phyloP scores from a whole-genome alignment of 2,888 invertebrate species.

The Himalopsyche anomala region DNA sequence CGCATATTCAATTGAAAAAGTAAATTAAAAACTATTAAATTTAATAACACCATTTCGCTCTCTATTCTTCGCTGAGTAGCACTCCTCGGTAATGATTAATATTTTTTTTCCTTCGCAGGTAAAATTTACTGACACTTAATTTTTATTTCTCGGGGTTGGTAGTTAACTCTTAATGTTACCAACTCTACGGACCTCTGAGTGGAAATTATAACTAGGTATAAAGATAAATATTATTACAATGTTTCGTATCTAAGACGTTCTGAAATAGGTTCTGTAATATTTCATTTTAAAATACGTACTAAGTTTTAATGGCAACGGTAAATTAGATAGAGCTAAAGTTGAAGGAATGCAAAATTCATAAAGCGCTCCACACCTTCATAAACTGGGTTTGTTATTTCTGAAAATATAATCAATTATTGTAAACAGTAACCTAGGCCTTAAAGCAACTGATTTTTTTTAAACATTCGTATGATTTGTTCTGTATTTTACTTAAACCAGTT shows the following conservation, averaged over 20 bases:
- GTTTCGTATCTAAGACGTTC: neutral
- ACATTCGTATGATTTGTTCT: no score
- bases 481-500: no score
- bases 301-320: neutral
- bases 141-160: conserved; percentile 16
- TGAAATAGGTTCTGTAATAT: conserved; percentile 2
- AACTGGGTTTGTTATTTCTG: no score
- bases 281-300: conserved; percentile 27
- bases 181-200: neutral
- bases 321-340: neutral
- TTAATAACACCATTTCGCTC: conserved; percentile 3
- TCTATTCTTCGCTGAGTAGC: conserved; percentile 1
- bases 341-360: neutral
- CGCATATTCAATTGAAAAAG: no score
- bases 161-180: conserved; percentile 16
- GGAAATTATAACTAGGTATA: neutral
- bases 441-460: no score
- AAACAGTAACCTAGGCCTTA: no score
- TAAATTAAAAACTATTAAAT: conserved; percentile 9
- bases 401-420: no score
- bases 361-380: neutral
- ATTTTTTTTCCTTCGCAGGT: neutral
- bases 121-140: conserved; percentile 12
- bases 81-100: conserved; percentile 3
- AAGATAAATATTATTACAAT: neutral